Evolutionary conservation across 2,888 invertebrate genomes (phyloP).

Genomic region (Esperia sulphurella): DNA sequence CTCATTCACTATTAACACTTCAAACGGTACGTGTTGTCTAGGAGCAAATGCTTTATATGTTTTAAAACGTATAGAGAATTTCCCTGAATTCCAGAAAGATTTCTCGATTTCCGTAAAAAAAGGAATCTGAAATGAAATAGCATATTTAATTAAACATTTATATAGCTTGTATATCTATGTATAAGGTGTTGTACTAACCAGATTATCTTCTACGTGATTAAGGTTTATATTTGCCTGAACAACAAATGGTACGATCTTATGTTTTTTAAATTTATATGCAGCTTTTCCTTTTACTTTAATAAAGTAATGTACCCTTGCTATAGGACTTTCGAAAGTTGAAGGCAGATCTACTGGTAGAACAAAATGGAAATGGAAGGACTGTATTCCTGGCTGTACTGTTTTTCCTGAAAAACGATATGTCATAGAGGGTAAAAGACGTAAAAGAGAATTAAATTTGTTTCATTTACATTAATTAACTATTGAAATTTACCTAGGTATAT

Average conservation of each 20-base stretch:
- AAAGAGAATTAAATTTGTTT: too few species aligned
- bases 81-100: constrained; percentile 37
- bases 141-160: neutral
- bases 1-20: constrained; percentile 48
- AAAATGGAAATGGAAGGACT: constrained; percentile 58
- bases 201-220: constrained; percentile 42
- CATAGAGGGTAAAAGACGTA: neutral
- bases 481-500: too few species aligned
- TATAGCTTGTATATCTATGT: neutral
- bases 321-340: constrained; percentile 53
- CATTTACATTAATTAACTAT: too few species aligned
- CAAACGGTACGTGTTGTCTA: constrained; percentile 50
- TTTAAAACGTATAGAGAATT: constrained; percentile 42
- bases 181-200: constrained; percentile 31
- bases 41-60: constrained; percentile 53
- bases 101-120: constrained; percentile 41
- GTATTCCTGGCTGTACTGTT: constrained; percentile 40
- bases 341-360: constrained; percentile 54
- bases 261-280: constrained; percentile 35
- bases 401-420: constrained; percentile 38
- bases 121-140: constrained; percentile 41
- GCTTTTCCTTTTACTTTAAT: constrained; percentile 53
- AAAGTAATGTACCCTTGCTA: constrained; percentile 51
- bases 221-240: constrained; percentile 52
- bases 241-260: constrained; percentile 32